Evolutionary conservation across 2,113 vertebrate genomes (phyloP), one percentile per base, ranked within the genome.

Genomic region (Trichechus manatus): DNA sequence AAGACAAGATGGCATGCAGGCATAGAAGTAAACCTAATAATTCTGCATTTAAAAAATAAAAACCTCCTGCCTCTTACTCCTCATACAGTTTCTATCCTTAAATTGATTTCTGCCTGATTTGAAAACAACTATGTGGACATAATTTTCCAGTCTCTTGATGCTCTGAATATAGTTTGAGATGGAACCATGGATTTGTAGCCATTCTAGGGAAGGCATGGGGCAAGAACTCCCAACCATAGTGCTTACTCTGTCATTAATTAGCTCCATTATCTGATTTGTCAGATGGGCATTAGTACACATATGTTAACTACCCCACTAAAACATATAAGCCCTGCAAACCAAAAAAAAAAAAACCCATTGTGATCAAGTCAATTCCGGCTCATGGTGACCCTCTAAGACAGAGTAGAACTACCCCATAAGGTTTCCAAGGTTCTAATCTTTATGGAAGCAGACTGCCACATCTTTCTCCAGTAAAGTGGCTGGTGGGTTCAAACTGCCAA

Each of bases 141-240:
- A 42, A 72, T 83, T 91, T 64, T 39, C 42, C 29, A 87, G 25
- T 39, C 25, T 93, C 20, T 44, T 66, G 23, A 87, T 39, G 22
- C 6, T 91, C 84, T 53, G 22, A 92, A 59, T 80, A 42, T 23
- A 39, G 83, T 96, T 86, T n/a, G 39, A 89, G 64, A 78, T 83
- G 15, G 27, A 93, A 44, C 14, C 2, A 36, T 53, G 29, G 29
- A 59, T 95, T 64, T 96, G 22, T 14, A 53, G 17, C 27, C 39
- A 56, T 87, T 82, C n/a, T n/a, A 83, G 9, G 63, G 31, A 74
- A 44, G 15, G 10, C 10, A 20, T 79, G 31, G n/a, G n/a, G 70
- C 33, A 90, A 81, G 50, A 92, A 82, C 33, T 92, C 53, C 83
- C 42, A 66, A 20, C 10, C 56, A 70, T 13, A 15, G 42, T 13